Evolutionary conservation across 2,888 invertebrate species (phyloP).

Genomic region (Platerodrilus igneus): DNA sequence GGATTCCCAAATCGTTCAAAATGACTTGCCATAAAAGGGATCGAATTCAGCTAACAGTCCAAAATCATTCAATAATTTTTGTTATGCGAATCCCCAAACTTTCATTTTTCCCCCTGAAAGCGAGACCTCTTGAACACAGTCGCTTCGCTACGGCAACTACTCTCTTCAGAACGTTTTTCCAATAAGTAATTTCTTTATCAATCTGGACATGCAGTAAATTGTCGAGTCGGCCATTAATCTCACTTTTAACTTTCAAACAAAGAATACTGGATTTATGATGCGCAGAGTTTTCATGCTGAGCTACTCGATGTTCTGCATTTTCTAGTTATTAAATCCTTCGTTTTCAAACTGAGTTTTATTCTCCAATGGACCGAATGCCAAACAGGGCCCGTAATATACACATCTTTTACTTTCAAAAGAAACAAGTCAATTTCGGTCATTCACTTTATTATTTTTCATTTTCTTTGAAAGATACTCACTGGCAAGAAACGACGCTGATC

Average conservation of each 20-base stretch:
- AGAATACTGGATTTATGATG: conserved; percentile 27
- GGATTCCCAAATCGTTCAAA: conserved; percentile 31
- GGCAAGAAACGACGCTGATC: conserved; percentile 25
- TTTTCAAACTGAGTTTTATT: conserved; percentile 15
- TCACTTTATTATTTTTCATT: too few species aligned
- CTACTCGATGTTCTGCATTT: conserved; percentile 19
- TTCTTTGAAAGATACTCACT: too few species aligned
- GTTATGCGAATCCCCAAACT: conserved; percentile 29
- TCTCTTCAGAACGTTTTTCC: conserved; percentile 29
- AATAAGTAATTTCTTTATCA: conserved; percentile 20
- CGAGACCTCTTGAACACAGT: conserved; percentile 21
- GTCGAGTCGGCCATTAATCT: conserved; percentile 19
- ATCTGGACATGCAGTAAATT: conserved; percentile 17
- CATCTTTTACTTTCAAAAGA: too few species aligned
- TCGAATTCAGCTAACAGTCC: conserved; percentile 35
- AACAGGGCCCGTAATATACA: too few species aligned
- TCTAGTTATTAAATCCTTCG: conserved; percentile 25
- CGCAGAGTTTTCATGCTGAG: conserved; percentile 29
- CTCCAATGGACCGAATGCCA: conserved; percentile 23
- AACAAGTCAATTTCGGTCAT: conserved; percentile 13
- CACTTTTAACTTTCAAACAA: conserved; percentile 14
- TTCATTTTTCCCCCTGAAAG: too few species aligned
- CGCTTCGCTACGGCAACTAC: conserved; percentile 27
- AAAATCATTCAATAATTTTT: conserved; percentile 34
- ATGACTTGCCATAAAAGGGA: too few species aligned